A percentile compares a stretch with the other conserved stretches of the same genome.
Evolutionary conservation across 2,797 vertebrate species (phyloP).

Genomic region (Hirundo rustica): DNA sequence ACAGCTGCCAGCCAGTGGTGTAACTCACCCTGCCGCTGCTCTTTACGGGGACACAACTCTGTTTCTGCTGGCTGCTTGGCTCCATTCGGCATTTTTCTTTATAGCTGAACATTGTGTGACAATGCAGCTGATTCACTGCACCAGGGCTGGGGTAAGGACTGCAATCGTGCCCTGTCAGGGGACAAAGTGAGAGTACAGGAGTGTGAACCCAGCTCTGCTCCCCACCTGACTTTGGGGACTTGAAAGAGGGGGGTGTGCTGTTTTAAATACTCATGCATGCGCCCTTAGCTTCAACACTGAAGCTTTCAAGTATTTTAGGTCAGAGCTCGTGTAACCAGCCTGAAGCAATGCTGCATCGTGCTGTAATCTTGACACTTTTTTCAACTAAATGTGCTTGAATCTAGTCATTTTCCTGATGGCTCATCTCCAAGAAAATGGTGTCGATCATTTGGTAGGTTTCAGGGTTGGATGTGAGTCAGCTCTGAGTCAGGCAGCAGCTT

Average conservation of each 20-base stretch:
- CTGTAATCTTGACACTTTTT: conserved; percentile 43
- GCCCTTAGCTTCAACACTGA: background rate
- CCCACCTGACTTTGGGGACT: background rate
- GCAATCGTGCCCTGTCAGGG: background rate
- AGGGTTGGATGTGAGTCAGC: conserved; percentile 59
- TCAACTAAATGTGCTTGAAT: conserved; percentile 34
- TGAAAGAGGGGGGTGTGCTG: background rate
- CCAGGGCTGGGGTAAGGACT: background rate
- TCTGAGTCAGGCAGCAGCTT: conserved; percentile 61
- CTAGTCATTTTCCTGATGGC: conserved; percentile 60
- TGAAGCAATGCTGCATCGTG: conserved; percentile 15
- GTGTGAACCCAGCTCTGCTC: background rate
- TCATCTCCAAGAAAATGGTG: conserved; percentile 52
- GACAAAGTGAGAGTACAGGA: background rate
- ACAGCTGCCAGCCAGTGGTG: background rate
- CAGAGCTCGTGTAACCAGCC: background rate
- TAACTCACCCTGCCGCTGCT: background rate
- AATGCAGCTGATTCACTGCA: conserved; percentile 38
- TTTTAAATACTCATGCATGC: background rate
- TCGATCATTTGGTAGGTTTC: conserved; percentile 63
- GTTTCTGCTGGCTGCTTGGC: background rate
- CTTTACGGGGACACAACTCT: background rate
- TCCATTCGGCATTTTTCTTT: background rate
- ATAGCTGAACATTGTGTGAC: background rate
- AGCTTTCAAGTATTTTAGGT: conserved; percentile 24